Conservation (phyloP, 2,797 vertebrate genomes). For the Mormyrus proboscirostris region DNA sequence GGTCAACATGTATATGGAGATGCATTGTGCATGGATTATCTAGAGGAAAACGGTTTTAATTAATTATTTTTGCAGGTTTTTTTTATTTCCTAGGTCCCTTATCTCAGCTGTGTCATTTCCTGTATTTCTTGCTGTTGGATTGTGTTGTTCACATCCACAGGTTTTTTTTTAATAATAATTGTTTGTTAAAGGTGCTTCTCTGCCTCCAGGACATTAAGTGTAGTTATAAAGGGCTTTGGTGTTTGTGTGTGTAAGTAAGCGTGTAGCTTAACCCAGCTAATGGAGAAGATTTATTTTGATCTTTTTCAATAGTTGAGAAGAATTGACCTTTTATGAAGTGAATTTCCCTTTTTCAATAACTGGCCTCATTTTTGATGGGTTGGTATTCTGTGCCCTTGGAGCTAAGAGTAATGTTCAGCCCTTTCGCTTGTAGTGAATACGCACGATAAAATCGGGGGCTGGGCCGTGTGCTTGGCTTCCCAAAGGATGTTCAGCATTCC, state of each 20-base stretch:
- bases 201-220: neutral
- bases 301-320: neutral
- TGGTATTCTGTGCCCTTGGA: neutral
- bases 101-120: neutral
- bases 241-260: neutral
- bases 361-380: neutral
- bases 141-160: neutral
- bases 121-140: neutral
- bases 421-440: neutral
- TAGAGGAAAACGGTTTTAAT: neutral
- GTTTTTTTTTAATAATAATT: neutral
- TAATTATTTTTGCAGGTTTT: neutral
- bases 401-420: neutral
- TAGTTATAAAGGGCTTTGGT: neutral
- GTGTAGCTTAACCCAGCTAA: neutral
- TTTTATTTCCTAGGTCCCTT: neutral
- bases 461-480: neutral
- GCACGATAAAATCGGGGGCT: neutral
- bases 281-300: neutral
- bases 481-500: neutral
- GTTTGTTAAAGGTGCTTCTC: neutral
- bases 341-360: slow-evolving; percentile 1
- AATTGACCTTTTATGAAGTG: neutral
- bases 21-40: neutral
- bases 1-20: neutral